These are phyloP conservation scores for Verasper variegatus DNA, from an alignment of 2,113 vertebrate genomes.

Conservation along the genomic window DNA sequence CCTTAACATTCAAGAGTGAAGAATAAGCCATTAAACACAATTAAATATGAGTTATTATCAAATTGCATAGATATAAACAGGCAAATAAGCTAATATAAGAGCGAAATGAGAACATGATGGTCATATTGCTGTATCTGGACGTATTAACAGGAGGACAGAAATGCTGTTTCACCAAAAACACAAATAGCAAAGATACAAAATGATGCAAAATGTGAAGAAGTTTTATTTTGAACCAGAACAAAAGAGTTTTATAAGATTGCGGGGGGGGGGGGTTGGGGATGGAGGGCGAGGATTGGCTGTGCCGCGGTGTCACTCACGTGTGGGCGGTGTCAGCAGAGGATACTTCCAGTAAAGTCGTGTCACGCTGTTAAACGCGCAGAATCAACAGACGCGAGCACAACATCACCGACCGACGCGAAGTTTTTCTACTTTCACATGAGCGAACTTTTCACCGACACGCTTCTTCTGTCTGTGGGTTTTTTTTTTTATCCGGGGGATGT, in stretches of 20 bases:
- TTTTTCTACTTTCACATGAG: not conserved
- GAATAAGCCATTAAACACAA: too few species aligned
- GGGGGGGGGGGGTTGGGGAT: not conserved
- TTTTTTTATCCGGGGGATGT: slow-evolving; percentile 57
- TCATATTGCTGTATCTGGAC: too few species aligned
- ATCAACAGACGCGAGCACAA: slow-evolving; percentile 67
- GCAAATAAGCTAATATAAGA: too few species aligned
- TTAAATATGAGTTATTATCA: too few species aligned
- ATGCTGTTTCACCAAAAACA: too few species aligned
- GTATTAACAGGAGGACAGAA: too few species aligned
- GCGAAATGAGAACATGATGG: too few species aligned
- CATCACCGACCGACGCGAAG: slow-evolving; percentile 6
- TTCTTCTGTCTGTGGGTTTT: slow-evolving; percentile 4
- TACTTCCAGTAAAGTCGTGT: slow-evolving; percentile 80
- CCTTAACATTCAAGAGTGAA: too few species aligned
- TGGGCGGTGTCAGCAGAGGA: slow-evolving; percentile 72
- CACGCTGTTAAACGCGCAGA: slow-evolving; percentile 42
- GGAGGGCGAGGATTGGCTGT: slow-evolving; percentile 66
- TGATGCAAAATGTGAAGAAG: too few species aligned
- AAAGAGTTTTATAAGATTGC: not conserved
- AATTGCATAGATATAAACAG: too few species aligned
- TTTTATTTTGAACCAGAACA: not conserved
- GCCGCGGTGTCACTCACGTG: slow-evolving; percentile 62
- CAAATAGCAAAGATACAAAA: too few species aligned
- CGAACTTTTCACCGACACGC: not conserved